Evolutionary conservation across 2,888 invertebrate genomes (phyloP), one percentile per base, ranked within the genome.

Genomic region (Serripes groenlandicus): DNA sequence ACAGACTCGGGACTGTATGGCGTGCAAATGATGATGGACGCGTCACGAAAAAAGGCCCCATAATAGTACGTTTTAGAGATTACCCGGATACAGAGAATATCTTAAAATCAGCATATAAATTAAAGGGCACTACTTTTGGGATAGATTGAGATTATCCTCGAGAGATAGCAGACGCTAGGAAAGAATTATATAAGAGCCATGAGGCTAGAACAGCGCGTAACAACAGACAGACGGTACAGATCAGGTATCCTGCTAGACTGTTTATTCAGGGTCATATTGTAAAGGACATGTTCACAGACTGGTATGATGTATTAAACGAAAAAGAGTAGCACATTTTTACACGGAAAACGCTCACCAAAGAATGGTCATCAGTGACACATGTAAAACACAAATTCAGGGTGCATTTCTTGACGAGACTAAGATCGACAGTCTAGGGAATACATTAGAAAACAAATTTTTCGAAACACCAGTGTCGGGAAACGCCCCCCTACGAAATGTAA

Each of bases 1-100:
- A 72, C 42, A 30, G 78, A 66, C 28, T 77, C n/a, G 77, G 77
- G 28, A 26, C 32, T n/a, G 18, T 7, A 4, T 18, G 54, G 4
- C 5, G n/a, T 11, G n/a, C 4, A 7, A 23, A 30, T 5, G 18
- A 3, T 26, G 30, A 32, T 4, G 62, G 21, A 11, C 32, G 35
- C 11, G 3, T 5, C 7, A 11, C 15, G 23, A 18, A 4, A 5
- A 62, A 62, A 23, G 3, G 62, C 5, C 62, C 62, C 28, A 28
- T 62, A 18, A 62, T 62, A 28, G 62, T 62, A 7, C 23, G 32
- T 18, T 62, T 62, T 32, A 62, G 62, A 49, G 69, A 69, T 21
- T 69, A 69, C 23, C 3, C 49, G 11, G 69, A 69, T 37, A 69
- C 69, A 26, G 62, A 62, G 23, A 26, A 11, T 26, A 23, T 62